Evolutionary conservation across 1,140 invertebrate genomes (phyloP).

Genomic region (Zaprionus vittiger): DNA sequence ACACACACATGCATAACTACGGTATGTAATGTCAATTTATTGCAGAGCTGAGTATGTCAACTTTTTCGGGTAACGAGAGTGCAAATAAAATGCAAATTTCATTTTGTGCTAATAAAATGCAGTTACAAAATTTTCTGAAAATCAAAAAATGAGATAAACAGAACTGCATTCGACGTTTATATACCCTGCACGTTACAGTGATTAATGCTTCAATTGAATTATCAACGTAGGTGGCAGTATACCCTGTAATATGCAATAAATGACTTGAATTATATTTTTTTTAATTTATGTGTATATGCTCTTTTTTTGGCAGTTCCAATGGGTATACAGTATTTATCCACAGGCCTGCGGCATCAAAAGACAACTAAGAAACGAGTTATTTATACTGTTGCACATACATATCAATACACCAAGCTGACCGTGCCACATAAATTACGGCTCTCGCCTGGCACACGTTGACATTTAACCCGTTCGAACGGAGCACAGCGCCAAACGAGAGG

Average conservation of each 20-base stretch:
- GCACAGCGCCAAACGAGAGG: constrained; percentile 15
- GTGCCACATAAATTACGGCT: constrained; percentile 66
- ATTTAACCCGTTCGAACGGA: constrained; percentile 54
- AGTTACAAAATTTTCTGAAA: constrained; percentile 64
- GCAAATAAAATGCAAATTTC: constrained; percentile 80
- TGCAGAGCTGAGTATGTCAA: constrained; percentile 40
- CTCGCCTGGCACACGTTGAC: constrained; percentile 48
- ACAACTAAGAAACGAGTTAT: constrained; percentile 60
- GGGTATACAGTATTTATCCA: constrained; percentile 45
- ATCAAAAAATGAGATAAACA: background rate
- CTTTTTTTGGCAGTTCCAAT: background rate
- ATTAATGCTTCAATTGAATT: no score
- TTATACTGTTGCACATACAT: constrained; percentile 49
- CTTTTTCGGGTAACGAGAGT: constrained; percentile 45
- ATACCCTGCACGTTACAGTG: background rate
- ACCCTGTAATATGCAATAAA: background rate
- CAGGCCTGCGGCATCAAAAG: constrained; percentile 46
- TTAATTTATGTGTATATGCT: background rate
- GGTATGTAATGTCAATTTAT: constrained; percentile 65
- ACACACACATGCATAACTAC: constrained; percentile 8
- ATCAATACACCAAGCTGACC: constrained; percentile 11
- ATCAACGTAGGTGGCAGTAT: background rate
- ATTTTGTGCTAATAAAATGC: constrained; percentile 79
- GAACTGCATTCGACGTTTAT: background rate
- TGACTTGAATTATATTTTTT: background rate